These are phyloP conservation scores for Nebria brevicollis DNA, from an alignment of 2,888 invertebrate species.

Conservation along the genomic window DNA sequence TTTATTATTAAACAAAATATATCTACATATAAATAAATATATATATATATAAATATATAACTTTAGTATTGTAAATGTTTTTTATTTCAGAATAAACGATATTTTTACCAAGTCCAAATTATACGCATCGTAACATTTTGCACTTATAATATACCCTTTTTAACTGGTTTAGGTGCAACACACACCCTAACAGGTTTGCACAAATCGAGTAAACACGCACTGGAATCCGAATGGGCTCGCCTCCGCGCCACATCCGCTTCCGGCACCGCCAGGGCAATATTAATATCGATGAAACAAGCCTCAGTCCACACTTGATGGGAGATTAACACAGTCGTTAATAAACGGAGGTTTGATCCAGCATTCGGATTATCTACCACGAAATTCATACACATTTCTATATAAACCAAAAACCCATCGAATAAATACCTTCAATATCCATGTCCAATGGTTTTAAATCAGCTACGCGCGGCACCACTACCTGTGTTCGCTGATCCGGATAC, in stretches of 20 bases:
- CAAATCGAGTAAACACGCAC: constrained; percentile 75
- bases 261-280: constrained; percentile 81
- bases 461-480: constrained; percentile 81
- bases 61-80: background rate
- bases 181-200: constrained; percentile 88
- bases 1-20: constrained; percentile 44
- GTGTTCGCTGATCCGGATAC: constrained; percentile 91
- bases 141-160: constrained; percentile 71
- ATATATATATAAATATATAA: constrained; percentile 39
- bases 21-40: constrained; percentile 44
- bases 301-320: constrained; percentile 95
- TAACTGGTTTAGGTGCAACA: constrained; percentile 89
- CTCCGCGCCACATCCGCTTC: constrained; percentile 65
- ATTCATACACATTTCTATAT: constrained; percentile 29
- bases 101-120: constrained; percentile 39
- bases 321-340: constrained; percentile 87
- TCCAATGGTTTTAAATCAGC: constrained; percentile 80
- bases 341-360: constrained; percentile 71
- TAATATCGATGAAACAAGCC: constrained; percentile 88
- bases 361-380: constrained; percentile 63
- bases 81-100: constrained; percentile 47
- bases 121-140: background rate
- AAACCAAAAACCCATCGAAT: constrained; percentile 21
- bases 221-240: constrained; percentile 60
- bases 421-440: constrained; percentile 60